Evolutionary conservation across 2,888 invertebrate species (phyloP), one percentile per base, ranked within the genome.

Genomic region (Thera obeliscata): DNA sequence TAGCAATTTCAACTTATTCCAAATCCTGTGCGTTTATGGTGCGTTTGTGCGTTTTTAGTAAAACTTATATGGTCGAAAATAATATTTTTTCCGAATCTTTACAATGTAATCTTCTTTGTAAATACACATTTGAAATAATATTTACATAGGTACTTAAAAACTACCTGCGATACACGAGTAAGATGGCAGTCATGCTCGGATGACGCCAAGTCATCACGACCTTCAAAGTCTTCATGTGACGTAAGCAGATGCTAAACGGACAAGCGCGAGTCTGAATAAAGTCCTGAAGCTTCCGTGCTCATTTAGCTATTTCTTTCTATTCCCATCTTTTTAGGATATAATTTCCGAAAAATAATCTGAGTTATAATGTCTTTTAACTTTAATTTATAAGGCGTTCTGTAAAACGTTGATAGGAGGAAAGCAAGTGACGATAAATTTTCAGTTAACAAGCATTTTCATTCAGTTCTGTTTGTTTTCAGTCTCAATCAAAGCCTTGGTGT

Each of bases 111-210:
- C 22, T 22, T 22, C 6, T 46, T 46, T 9, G 43, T 46, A 46
- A 46, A 46, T 9, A 22, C 22, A 46, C 8, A 9, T 46, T 46
- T 46, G 8, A 7, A 9, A 46, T 7, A 46, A 46, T 9, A 46
- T 46, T 46, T 46, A 46, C 43, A 38, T 38, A 46, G 9, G 9
- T 46, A 9, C 6, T 46, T 38, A 7, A 46, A 5, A 46, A 9
- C 43, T 46, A 46, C 43, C 33, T 49, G 56, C 50, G 57, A 22
- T 22, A 22, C 22, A 22, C 22, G 56, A 56, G 49, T 56, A 52
- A 66, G 61, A 66, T 54, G 54, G 38, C 38, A 33, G 61, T 58
- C 61, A 66, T 38, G 58, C 43, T 66, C 35, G 2, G 66, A 61
- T 54, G 61, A 41, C 52, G 33, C 35, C 38, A 35, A 41, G 56